A percentile compares a stretch with the other conserved stretches of the same genome.
phyloP scores from a whole-genome alignment of 2,888 invertebrate species.

The Xylota segnis region DNA sequence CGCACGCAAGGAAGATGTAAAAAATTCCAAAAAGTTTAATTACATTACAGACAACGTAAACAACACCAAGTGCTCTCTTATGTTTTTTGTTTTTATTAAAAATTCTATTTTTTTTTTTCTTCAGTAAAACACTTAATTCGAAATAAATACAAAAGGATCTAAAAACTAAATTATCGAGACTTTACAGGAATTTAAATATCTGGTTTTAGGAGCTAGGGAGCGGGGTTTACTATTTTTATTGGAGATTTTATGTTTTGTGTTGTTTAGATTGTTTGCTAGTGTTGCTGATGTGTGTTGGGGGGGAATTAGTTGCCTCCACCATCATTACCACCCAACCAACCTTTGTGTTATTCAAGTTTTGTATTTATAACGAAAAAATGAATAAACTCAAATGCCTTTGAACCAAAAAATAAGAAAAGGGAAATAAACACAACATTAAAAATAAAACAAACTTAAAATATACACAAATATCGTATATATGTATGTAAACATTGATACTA shows the following conservation, averaged over 20 bases:
- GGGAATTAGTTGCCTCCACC: slow-evolving; percentile 65
- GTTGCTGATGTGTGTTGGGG: slow-evolving; percentile 51
- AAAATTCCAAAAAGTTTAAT: slow-evolving; percentile 66
- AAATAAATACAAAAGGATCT: slow-evolving; percentile 57
- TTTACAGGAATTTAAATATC: slow-evolving; percentile 40
- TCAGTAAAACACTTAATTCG: slow-evolving; percentile 11
- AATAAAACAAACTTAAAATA: slow-evolving; percentile 43
- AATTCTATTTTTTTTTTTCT: slow-evolving; percentile 50
- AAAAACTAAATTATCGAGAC: slow-evolving; percentile 45
- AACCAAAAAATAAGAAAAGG: slow-evolving; percentile 59
- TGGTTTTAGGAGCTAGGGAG: slow-evolving; percentile 10
- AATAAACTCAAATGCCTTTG: slow-evolving; percentile 77
- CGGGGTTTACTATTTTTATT: slow-evolving; percentile 33
- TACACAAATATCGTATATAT: slow-evolving; percentile 18
- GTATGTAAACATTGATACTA: slow-evolving; percentile 37
- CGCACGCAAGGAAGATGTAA: slow-evolving; percentile 71
- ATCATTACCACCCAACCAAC: slow-evolving; percentile 62
- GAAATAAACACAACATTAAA: slow-evolving; percentile 60
- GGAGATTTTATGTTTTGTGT: slow-evolving; percentile 22
- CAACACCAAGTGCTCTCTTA: slow-evolving; percentile 75
- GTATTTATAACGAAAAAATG: slow-evolving; percentile 74
- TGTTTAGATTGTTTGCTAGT: slow-evolving; percentile 38
- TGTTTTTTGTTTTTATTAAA: slow-evolving; percentile 44
- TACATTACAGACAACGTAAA: slow-evolving; percentile 60
- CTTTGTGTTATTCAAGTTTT: slow-evolving; percentile 54